Percentiles rank a stretch among this genome's conserved stretches.
These are phyloP conservation scores for Callopanchax toddi DNA, from an alignment of 2,113 vertebrate genomes.

Conservation along the genomic window DNA sequence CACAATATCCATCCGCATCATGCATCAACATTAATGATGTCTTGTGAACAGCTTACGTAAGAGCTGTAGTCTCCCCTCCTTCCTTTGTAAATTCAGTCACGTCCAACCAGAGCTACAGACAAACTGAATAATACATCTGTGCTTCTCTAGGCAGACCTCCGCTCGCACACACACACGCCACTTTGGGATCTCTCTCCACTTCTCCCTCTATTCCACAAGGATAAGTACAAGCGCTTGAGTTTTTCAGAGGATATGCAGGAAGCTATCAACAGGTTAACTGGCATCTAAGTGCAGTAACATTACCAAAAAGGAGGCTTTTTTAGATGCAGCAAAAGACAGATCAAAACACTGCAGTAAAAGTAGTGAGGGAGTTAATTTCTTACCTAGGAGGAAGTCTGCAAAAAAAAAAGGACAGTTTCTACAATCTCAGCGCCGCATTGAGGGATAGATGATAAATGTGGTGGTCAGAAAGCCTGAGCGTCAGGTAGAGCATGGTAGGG, in stretches of 20 bases:
- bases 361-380: constrained; percentile 50
- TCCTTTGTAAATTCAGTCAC: constrained; percentile 82
- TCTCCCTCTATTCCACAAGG: constrained; percentile 25
- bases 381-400: constrained; percentile 71
- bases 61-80: constrained; percentile 58
- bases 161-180: constrained; percentile 15
- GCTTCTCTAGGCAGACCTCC: constrained; percentile 62
- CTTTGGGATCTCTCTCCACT: constrained; percentile 18
- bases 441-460: constrained; percentile 34
- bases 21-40: constrained; percentile 64
- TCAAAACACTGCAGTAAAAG: constrained; percentile 42
- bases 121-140: constrained; percentile 83
- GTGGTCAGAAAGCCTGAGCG: constrained; percentile 18
- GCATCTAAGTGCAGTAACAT: constrained; percentile 3
- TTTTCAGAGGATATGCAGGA: constrained; percentile 30
- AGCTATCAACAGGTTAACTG: constrained; percentile 46
- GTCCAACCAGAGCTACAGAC: constrained; percentile 75
- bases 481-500: constrained; percentile 25
- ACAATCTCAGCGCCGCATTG: constrained; percentile 60
- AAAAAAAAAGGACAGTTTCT: constrained; percentile 68
- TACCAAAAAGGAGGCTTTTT: constrained; percentile 15
- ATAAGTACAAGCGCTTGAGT: constrained; percentile 20
- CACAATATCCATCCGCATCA: constrained; percentile 33
- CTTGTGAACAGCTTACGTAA: constrained; percentile 69
- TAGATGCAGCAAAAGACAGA: constrained; percentile 20